These are phyloP conservation scores for Crotalus helleri DNA, from an alignment of 2,113 vertebrate species.

Conservation along the genomic window DNA sequence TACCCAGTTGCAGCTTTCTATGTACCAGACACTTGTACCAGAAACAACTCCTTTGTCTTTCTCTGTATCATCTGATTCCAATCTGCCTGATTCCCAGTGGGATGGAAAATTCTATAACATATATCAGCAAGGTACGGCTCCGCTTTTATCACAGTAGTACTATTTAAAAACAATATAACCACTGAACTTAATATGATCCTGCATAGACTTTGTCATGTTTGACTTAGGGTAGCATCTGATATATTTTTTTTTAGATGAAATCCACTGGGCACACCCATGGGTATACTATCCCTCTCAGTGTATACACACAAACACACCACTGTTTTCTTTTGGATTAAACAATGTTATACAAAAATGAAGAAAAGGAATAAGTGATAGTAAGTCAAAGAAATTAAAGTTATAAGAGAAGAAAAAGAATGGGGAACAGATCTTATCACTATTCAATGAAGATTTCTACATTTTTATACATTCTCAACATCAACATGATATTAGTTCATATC, in stretches of 20 bases:
- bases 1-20: not conserved
- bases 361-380: not conserved
- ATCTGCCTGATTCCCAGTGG: not conserved
- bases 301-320: not conserved
- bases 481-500: not conserved
- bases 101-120: not conserved
- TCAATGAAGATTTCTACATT: not conserved
- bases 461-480: not conserved
- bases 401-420: not conserved
- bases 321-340: not conserved
- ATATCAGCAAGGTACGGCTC: not conserved
- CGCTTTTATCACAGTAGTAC: not conserved
- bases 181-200: not conserved
- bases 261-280: not conserved
- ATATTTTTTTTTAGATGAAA: not conserved
- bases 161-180: not conserved
- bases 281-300: not conserved
- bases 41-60: not conserved
- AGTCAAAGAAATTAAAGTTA: not conserved
- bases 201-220: not conserved
- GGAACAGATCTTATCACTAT: not conserved
- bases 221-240: not conserved
- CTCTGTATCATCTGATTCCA: not conserved
- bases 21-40: not conserved
- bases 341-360: not conserved